These are phyloP conservation scores for Tupaia chinensis DNA, from an alignment of 2,113 vertebrate species.

Conservation along the genomic window DNA sequence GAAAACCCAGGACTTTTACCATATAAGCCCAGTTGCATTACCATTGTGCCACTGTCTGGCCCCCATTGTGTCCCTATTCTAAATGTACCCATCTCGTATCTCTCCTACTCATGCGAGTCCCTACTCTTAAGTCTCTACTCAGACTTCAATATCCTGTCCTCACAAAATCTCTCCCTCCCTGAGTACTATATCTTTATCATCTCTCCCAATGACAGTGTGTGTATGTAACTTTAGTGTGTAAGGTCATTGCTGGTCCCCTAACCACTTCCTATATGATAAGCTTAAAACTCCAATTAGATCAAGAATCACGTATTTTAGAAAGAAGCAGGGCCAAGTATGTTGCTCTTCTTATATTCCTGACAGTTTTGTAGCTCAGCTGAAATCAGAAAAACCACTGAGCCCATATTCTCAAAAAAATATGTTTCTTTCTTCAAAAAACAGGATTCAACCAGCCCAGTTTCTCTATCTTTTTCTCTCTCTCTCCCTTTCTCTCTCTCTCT, in stretches of 20 bases:
- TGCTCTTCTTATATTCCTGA: background rate
- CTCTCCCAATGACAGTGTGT: background rate
- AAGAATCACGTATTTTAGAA: background rate
- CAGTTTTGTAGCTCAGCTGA: background rate
- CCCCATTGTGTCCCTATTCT: too few species aligned
- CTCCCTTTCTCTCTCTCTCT: too few species aligned
- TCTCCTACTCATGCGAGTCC: background rate
- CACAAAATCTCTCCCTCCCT: background rate
- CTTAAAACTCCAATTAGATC: background rate
- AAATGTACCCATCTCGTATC: fast-evolving
- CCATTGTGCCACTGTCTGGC: too few species aligned
- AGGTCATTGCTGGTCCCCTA: background rate
- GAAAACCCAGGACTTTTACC: too few species aligned
- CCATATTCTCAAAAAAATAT: background rate
- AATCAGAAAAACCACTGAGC: background rate
- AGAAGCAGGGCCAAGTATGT: too few species aligned
- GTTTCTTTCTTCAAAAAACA: background rate
- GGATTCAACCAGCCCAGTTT: background rate
- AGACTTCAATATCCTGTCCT: background rate
- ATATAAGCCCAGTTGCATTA: too few species aligned
- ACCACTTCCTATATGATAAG: background rate
- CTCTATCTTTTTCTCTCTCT: too few species aligned
- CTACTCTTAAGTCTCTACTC: background rate
- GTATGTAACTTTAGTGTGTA: background rate
- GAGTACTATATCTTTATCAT: too few species aligned